Percentiles rank a stretch among this genome's conserved stretches.
These are phyloP conservation scores for Platyscapa corneri DNA, from an alignment of 1,140 invertebrate species.

Conservation along the genomic window DNA sequence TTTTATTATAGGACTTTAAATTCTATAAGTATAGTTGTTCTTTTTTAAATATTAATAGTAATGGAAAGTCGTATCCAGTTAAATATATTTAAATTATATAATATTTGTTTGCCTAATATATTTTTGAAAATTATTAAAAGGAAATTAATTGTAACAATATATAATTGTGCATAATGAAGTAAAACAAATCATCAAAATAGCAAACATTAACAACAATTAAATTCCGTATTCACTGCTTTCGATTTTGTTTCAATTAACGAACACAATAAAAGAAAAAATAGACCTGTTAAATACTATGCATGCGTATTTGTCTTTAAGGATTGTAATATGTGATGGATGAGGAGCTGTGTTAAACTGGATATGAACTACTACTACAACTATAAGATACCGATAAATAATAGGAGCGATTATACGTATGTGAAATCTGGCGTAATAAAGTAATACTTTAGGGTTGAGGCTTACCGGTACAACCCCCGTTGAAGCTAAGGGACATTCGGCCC, in stretches of 20 bases:
- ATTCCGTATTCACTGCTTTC: background rate
- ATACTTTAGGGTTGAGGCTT: constrained; percentile 72
- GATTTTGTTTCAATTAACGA: background rate
- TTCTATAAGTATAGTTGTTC: constrained; percentile 53
- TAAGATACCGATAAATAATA: constrained; percentile 63
- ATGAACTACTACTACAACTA: constrained; percentile 64
- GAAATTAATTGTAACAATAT: background rate
- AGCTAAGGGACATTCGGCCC: constrained; percentile 72
- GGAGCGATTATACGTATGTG: constrained; percentile 55
- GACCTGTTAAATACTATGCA: constrained; percentile 26
- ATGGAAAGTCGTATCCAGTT: constrained; percentile 63
- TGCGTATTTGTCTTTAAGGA: constrained; percentile 15
- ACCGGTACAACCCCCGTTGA: constrained; percentile 74
- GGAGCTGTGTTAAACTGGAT: constrained; percentile 59
- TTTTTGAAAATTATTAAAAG: background rate
- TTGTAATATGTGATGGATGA: background rate
- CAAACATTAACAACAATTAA: background rate
- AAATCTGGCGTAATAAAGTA: constrained; percentile 69
- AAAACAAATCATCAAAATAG: background rate
- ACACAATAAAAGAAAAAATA: background rate
- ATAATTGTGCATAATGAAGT: background rate
- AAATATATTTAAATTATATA: constrained; percentile 18
- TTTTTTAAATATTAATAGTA: constrained; percentile 63
- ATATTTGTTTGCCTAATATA: background rate
- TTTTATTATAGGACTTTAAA: too few species aligned